Percentiles rank a stretch among this genome's conserved stretches.
phyloP scores from a whole-genome alignment of 2,888 invertebrate species.

The Rhingia rostrata region DNA sequence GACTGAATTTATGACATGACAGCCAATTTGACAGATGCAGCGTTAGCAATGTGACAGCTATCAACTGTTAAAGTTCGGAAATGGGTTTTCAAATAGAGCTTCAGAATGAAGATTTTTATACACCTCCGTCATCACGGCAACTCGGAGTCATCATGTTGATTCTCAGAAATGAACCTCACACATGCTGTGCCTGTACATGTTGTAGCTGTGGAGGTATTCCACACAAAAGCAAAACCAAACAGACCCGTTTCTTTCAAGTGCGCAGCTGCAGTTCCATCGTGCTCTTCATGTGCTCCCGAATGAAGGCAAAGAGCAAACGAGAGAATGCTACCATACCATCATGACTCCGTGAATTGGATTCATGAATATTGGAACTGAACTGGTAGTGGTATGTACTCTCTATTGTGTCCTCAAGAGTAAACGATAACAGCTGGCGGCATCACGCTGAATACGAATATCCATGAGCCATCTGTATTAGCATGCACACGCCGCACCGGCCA shows the following conservation, averaged over 20 bases:
- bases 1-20: no score
- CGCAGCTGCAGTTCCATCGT: conserved; percentile 66
- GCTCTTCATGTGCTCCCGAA: conserved; percentile 38
- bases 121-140: no score
- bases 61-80: no score
- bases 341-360: conserved; percentile 32
- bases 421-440: conserved; percentile 64
- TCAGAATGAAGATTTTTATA: no score
- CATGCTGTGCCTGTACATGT: not conserved
- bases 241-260: conserved; percentile 39
- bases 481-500: conserved; percentile 58
- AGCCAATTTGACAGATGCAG: no score
- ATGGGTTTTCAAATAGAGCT: no score
- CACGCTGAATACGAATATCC: conserved; percentile 59
- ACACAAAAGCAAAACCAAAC: conserved; percentile 12
- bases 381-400: conserved; percentile 6
- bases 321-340: conserved; percentile 43
- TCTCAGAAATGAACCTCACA: no score
- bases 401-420: conserved; percentile 13
- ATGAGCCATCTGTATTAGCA: conserved; percentile 58
- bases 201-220: not conserved
- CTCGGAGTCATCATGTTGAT: no score
- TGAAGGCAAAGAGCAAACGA: conserved; percentile 32
- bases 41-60: no score
- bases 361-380: not conserved